Conservation (phyloP, 2,888 invertebrate genomes). For the Volucella inflata region DNA sequence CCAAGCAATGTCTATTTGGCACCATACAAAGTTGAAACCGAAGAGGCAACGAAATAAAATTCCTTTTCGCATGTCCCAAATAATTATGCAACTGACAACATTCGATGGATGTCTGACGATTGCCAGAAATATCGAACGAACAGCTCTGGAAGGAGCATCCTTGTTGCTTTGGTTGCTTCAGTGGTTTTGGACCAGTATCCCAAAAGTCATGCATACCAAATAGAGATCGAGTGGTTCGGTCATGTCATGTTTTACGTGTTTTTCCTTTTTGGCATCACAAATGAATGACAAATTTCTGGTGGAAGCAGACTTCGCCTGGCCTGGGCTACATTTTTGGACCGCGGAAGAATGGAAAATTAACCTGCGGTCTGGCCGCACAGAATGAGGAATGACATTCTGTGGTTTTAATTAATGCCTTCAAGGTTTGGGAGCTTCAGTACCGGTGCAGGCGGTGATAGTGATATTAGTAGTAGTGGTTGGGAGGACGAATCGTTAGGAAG, state of each 20-base stretch:
- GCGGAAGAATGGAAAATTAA: conserved; percentile 57
- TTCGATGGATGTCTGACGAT: conserved; percentile 63
- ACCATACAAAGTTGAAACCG: conserved; percentile 57
- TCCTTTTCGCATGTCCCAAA: conserved; percentile 67
- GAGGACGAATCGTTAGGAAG: too few relatives aligned
- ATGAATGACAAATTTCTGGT: conserved; percentile 59
- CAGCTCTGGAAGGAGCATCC: not conserved
- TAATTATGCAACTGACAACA: conserved; percentile 71
- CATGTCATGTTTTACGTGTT: conserved; percentile 67
- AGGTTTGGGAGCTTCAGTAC: conserved; percentile 12
- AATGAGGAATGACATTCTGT: conserved; percentile 73
- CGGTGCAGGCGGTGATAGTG: conserved; percentile 1
- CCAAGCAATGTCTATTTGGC: conserved; percentile 68
- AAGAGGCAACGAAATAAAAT: conserved; percentile 57
- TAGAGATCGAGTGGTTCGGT: conserved; percentile 14
- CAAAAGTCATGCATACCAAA: conserved; percentile 73
- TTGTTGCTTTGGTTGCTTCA: not conserved
- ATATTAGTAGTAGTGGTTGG: too few relatives aligned
- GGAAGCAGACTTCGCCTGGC: conserved; percentile 1
- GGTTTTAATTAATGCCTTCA: conserved; percentile 71
- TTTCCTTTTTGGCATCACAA: conserved; percentile 40
- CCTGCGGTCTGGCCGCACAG: conserved; percentile 64
- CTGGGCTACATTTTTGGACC: conserved; percentile 25
- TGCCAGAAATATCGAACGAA: not conserved
- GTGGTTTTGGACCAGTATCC: not conserved